Evolutionary conservation across 2,888 invertebrate genomes (phyloP).

Genomic region (Oscheius sp.): DNA sequence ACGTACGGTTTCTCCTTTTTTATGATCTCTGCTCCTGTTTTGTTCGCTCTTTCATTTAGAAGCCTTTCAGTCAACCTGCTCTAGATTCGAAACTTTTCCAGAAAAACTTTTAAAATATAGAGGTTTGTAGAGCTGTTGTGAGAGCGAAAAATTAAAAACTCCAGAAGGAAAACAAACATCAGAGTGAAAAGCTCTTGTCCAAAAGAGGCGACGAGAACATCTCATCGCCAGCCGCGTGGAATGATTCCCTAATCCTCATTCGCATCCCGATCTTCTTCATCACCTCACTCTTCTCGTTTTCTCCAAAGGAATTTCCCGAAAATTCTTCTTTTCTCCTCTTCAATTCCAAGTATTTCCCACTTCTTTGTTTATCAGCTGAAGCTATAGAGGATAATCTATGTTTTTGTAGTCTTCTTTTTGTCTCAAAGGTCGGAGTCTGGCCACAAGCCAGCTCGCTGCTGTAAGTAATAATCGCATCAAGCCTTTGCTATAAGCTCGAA

Average conservation of each 20-base stretch:
- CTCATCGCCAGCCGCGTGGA: constrained; percentile 2
- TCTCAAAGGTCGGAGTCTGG: no score
- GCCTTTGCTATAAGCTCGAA: no score
- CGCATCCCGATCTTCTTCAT: no score
- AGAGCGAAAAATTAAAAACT: background rate
- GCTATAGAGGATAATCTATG: no score
- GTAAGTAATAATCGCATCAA: no score
- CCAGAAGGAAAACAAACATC: background rate
- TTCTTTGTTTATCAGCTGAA: no score
- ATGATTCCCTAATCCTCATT: background rate
- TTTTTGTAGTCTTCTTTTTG: no score
- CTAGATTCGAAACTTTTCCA: background rate
- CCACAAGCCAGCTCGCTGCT: no score
- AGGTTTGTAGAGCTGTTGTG: no score
- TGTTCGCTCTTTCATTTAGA: background rate
- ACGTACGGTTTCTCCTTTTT: background rate
- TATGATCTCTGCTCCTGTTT: background rate
- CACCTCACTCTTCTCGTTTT: background rate
- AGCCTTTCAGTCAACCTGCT: background rate
- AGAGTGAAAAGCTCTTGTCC: background rate
- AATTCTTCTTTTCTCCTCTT: no score
- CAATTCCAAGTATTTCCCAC: no score
- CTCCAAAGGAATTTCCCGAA: background rate
- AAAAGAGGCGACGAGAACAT: background rate
- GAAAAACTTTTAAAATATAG: no score